Conservation (phyloP, 2,113 vertebrate species). For the Typhlomys cinereus region DNA sequence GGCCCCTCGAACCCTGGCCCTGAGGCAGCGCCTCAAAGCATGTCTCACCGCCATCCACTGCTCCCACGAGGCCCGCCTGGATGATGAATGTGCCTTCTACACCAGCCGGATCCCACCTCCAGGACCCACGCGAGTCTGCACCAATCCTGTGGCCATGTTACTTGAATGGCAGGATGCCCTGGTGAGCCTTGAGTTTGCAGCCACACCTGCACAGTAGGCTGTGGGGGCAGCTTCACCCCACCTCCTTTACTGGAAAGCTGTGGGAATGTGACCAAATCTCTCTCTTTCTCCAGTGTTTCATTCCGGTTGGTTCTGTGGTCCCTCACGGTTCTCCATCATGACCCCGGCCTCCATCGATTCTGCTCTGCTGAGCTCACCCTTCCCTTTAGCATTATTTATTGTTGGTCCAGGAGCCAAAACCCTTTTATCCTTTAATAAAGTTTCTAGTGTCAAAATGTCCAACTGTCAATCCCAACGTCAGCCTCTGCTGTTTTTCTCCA, state of each 20-base stretch:
- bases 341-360: not conserved
- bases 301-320: slow-evolving; percentile 65
- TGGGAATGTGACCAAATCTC: not conserved
- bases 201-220: not conserved
- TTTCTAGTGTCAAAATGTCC: slow-evolving; percentile 5
- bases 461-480: not conserved
- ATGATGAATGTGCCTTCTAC: slow-evolving; percentile 84
- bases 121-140: slow-evolving; percentile 61
- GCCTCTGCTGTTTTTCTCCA: not conserved
- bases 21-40: slow-evolving; percentile 77
- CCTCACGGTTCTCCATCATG: slow-evolving; percentile 48
- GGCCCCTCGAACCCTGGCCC: slow-evolving; percentile 62
- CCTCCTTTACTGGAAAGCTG: not conserved
- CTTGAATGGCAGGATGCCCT: slow-evolving; percentile 78
- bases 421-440: slow-evolving; percentile 73
- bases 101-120: slow-evolving; percentile 59
- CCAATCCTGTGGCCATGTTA: slow-evolving; percentile 76
- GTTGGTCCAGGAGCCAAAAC: not conserved
- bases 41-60: slow-evolving; percentile 68
- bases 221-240: too few species aligned
- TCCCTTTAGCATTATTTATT: slow-evolving; percentile 72
- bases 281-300: slow-evolving; percentile 71
- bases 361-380: not conserved
- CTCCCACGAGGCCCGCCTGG: slow-evolving; percentile 77
- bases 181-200: slow-evolving; percentile 63